A percentile compares a stretch with the other conserved stretches of the same genome.
These are phyloP conservation scores for Drosophila rufa DNA, from an alignment of 1,140 invertebrate species.

Conservation along the genomic window DNA sequence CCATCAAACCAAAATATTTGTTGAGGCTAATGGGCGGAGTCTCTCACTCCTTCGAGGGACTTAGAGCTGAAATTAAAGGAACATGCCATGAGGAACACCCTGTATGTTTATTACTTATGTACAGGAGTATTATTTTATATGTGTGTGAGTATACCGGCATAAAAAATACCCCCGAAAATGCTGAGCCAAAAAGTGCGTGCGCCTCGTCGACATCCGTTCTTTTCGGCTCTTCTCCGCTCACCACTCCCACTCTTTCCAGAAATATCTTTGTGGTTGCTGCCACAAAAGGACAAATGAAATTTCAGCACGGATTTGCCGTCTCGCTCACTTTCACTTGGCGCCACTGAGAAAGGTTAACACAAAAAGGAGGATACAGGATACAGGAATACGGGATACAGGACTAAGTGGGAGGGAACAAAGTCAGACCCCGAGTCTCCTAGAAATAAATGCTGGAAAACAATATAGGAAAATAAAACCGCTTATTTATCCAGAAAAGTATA, in stretches of 20 bases:
- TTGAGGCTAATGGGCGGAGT: slow-evolving; percentile 31
- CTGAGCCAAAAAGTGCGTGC: slow-evolving; percentile 64
- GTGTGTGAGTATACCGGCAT: slow-evolving; percentile 19
- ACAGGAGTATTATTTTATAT: neutral
- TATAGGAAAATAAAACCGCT: neutral
- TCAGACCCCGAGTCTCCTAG: too few relatives aligned
- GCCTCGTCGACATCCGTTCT: slow-evolving; percentile 42
- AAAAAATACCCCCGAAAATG: slow-evolving; percentile 71
- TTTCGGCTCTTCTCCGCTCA: slow-evolving; percentile 10
- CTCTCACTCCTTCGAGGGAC: slow-evolving; percentile 6
- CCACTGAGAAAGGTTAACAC: slow-evolving; percentile 23
- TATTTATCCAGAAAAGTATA: neutral
- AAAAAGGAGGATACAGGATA: slow-evolving; percentile 36
- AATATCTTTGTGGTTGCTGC: slow-evolving; percentile 30
- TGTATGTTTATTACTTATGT: slow-evolving; percentile 30
- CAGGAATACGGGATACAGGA: slow-evolving; percentile 1
- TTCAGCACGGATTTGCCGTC: slow-evolving; percentile 61
- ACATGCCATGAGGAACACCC: slow-evolving; percentile 14
- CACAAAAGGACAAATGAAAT: slow-evolving; percentile 71
- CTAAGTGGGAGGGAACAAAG: slow-evolving; percentile 24
- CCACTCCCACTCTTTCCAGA: slow-evolving; percentile 20
- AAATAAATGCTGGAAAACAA: neutral
- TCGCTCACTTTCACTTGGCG: slow-evolving; percentile 74
- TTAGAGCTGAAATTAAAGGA: neutral
- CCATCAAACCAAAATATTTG: neutral